Base-by-base conservation (phyloP, 2,888 invertebrate genomes). In the Trachelus iudaicus region DNA sequence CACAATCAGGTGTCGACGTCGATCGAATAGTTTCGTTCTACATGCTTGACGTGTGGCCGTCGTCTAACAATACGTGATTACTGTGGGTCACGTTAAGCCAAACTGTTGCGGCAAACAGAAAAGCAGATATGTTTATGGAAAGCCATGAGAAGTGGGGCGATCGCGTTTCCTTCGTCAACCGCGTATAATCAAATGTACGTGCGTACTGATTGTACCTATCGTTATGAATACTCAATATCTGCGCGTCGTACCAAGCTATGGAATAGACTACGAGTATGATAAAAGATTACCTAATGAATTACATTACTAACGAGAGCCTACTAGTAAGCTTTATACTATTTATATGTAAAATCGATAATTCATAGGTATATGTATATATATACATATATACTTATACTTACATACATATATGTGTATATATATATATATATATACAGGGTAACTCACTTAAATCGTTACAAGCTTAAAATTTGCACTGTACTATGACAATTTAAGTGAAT, bases 281-380 rank as follows among this genome's bases (percentile, higher is more conserved):
- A 56, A 56, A 56, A 56, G 56, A 83, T 86, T 85, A 84, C 76
- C 78, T 80, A 83, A 79, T 74, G 35, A 77, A 81, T 76, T 77
- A 80, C 82, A 83, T 83, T 83, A 81, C 75, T 83, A 87, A 86
- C 83, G 84, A 86, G 84, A 87, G 87, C 87, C 87, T 87, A 87
- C 85, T 87, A 87, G 87, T 87, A 86, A 87, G 87, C 87, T 87
- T 87, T 87, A 85, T 87, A 87, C 87, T 85, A 87, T 85, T 86
- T 86, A 86, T 87, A 87, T 87, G 84, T 84, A 84, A 83, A 84
- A 85, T 56, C 56, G 56, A 56, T 23, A 23, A 56, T 56, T 56
- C 9, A 56, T 56, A 56, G 56, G 15, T 56, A 79, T 80, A 77
- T 78, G 79, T 81, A 76, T 76, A 80, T 81, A 79, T 79, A 82